Base-by-base conservation (phyloP, 2,888 invertebrate species). In the Campopleginae sp. region DNA sequence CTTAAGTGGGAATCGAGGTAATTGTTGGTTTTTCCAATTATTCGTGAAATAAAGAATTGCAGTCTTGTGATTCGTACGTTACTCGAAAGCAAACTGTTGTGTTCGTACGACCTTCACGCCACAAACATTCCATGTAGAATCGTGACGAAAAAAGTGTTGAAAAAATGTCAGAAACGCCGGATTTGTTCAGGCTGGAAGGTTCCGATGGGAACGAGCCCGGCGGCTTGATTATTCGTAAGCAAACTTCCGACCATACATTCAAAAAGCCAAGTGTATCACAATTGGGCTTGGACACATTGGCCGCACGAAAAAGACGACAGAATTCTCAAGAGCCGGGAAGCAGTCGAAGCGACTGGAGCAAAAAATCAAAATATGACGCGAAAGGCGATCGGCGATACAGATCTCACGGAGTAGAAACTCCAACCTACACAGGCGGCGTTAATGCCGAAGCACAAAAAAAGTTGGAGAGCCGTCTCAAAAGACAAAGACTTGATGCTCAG, bases 341-440 rank as follows among this genome's bases (percentile, higher is more conserved):
- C 93, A 33, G 91, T 89, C 58, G 94, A 93, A 8, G 92, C 91
- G 12, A 90, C 89, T 10, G 92, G 90, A n/a, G 19, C 0, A 70
- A 17, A 51, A 54, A 88, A 83, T 38, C 89, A 84, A 94, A 93
- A 54, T 81, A 87, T 0, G 91, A 91, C 0, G 86, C 88, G 12
- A 94, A 91, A 58, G 58, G 54, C 14, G 92, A 92, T 76, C 95
- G 97, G 68, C 96, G 97, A 92, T 97, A 98, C 91, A 95, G 99
- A 70, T 95, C 96, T 71, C 95, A 96, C 14, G 96, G 96, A 89
- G 97, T 97, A 90, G 99, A 99, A 94, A 99, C 99, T 0, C 99
- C 99, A 0, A 97, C 98, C 0, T 96, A 99, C 91, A 98, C 98
- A 0, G 99, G 98, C 5, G 99, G 99, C 6, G 97, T 99, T 31